These are phyloP conservation scores for Anser cygnoides DNA, from an alignment of 2,113 vertebrate species.

Conservation along the genomic window DNA sequence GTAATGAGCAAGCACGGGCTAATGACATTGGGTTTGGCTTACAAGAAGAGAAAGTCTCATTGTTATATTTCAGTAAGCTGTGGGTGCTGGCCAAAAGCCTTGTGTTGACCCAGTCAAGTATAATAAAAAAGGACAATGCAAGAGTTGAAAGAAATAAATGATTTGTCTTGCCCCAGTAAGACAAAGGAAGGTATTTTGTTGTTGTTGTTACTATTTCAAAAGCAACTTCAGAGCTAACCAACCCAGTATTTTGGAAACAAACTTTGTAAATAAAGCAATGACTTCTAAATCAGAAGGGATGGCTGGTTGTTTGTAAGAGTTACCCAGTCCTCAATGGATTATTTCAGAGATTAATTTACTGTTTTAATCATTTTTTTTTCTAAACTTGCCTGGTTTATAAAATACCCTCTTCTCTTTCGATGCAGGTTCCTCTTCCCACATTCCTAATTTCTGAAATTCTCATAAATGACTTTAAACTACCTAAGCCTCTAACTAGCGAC, in stretches of 20 bases:
- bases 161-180: not conserved
- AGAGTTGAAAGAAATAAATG: not conserved
- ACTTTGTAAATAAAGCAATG: not conserved
- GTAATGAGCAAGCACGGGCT: not conserved
- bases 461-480: not conserved
- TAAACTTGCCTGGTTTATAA: not conserved
- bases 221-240: not conserved
- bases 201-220: not conserved
- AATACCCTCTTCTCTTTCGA: not conserved
- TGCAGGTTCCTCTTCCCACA: not conserved
- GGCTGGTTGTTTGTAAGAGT: not conserved
- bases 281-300: not conserved
- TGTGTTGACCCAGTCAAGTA: not conserved
- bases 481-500: not conserved
- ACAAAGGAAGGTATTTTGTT: not conserved
- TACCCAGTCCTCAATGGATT: not conserved
- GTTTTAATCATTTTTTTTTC: not conserved
- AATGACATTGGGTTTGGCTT: not conserved
- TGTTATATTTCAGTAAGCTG: not conserved
- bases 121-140: not conserved
- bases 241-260: not conserved
- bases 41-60: not conserved
- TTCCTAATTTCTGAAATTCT: not conserved
- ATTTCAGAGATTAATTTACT: not conserved
- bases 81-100: not conserved